Percentiles rank a stretch among this genome's conserved stretches.
Evolutionary conservation across 1,140 invertebrate genomes (phyloP).

Genomic region (Pissodes strobi): DNA sequence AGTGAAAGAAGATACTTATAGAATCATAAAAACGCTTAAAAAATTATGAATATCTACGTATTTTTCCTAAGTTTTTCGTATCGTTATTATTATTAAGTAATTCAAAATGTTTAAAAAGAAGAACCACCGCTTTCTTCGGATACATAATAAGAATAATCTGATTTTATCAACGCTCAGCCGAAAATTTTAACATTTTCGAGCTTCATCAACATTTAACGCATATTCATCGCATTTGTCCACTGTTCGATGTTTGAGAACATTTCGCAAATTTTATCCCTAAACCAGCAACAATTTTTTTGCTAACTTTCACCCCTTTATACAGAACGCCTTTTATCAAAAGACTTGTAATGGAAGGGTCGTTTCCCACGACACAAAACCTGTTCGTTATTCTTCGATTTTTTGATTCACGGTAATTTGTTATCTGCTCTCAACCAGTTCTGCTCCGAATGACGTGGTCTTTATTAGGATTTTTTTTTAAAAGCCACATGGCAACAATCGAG

Average conservation of each 20-base stretch:
- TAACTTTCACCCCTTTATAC: constrained; percentile 9
- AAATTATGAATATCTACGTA: no score
- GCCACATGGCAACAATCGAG: background rate
- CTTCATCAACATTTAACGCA: no score
- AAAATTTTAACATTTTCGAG: no score
- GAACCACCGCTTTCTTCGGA: no score
- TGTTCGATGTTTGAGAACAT: constrained; percentile 3
- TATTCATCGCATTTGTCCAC: no score
- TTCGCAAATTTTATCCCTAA: constrained; percentile 8
- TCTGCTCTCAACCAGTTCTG: constrained; percentile 18
- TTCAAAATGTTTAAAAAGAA: no score
- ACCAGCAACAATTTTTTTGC: constrained; percentile 19
- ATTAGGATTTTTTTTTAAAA: background rate
- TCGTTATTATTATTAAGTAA: no score
- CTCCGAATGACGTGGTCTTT: background rate
- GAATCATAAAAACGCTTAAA: no score
- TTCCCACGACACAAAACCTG: constrained; percentile 20
- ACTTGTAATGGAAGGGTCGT: background rate
- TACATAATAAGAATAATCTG: no score
- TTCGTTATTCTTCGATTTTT: constrained; percentile 17
- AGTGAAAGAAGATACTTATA: no score
- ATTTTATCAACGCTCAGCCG: no score
- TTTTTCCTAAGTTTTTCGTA: no score
- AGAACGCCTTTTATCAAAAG: constrained; percentile 5
- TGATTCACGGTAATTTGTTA: constrained; percentile 30